phyloP scores from a whole-genome alignment of 2,113 vertebrate genomes.

The Ceyx margarethae region DNA sequence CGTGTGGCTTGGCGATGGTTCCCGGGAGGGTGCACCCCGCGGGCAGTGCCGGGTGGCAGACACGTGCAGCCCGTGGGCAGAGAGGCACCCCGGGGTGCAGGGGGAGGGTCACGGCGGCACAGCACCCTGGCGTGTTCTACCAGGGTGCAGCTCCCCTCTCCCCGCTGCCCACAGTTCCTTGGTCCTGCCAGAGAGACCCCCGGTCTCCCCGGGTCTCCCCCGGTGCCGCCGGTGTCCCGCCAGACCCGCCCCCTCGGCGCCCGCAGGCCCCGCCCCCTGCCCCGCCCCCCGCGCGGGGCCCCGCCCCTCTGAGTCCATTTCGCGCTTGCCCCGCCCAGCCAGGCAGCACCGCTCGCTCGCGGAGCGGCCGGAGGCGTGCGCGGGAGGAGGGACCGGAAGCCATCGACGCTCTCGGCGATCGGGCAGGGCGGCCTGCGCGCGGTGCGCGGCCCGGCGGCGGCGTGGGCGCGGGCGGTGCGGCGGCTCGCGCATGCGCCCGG shows the following conservation, averaged over 20 bases:
- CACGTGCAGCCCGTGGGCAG: not conserved
- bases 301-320: too few species aligned
- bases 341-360: not conserved
- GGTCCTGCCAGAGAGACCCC: not conserved
- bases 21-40: not conserved
- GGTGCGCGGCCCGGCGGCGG: not conserved
- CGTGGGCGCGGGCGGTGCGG: not conserved
- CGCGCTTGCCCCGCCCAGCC: not conserved
- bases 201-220: not conserved
- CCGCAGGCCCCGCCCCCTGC: not conserved
- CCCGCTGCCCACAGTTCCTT: not conserved
- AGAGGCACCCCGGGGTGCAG: not conserved
- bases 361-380: too few species aligned
- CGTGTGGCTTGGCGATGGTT: not conserved
- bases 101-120: too few species aligned
- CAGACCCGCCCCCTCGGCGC: too few species aligned
- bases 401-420: conserved; percentile 45
- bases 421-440: not conserved
- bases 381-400: not conserved
- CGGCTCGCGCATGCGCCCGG: not conserved
- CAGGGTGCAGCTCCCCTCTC: too few species aligned
- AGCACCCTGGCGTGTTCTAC: too few species aligned
- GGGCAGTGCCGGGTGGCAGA: not conserved
- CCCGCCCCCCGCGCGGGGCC: accelerated
- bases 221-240: not conserved